Conservation (phyloP, 2,888 invertebrate genomes). For the Eupithecia vulgata region DNA sequence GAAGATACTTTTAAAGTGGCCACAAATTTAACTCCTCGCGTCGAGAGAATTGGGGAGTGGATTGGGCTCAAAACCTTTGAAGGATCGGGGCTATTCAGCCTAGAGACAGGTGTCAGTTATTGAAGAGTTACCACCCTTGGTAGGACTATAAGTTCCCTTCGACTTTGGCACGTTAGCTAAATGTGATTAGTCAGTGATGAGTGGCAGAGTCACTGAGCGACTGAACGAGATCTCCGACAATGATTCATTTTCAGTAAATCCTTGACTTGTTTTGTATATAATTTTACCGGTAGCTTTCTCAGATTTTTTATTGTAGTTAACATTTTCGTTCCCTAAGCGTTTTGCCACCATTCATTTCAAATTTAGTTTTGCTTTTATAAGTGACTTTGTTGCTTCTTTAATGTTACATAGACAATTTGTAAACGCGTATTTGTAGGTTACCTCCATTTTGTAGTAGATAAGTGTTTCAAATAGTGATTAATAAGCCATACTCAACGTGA, state of each 20-base stretch:
- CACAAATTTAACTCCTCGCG: neutral
- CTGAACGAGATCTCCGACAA: conserved; percentile 51
- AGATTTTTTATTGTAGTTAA: conserved; percentile 62
- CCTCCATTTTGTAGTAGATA: conserved; percentile 60
- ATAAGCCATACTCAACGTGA: conserved; percentile 77
- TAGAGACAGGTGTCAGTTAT: neutral
- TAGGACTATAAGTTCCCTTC: neutral
- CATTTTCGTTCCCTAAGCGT: conserved; percentile 61
- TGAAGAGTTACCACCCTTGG: neutral
- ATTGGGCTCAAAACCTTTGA: neutral
- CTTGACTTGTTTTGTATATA: conserved; percentile 80
- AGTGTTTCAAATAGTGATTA: conserved; percentile 76
- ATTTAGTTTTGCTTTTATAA: conserved; percentile 48
- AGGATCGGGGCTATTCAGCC: neutral
- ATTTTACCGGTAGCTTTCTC: conserved; percentile 58
- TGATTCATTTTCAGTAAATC: conserved; percentile 54
- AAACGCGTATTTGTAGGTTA: conserved; percentile 71
- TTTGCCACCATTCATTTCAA: conserved; percentile 69
- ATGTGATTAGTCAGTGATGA: conserved; percentile 30
- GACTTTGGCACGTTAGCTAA: conserved; percentile 12
- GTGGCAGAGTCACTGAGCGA: conserved; percentile 31
- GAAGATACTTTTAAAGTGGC: neutral
- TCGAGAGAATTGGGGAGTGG: neutral
- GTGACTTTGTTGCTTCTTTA: conserved; percentile 27
- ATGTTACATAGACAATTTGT: conserved; percentile 59